Evolutionary conservation across 2,888 invertebrate species (phyloP).

Genomic region (Limenitis camilla): DNA sequence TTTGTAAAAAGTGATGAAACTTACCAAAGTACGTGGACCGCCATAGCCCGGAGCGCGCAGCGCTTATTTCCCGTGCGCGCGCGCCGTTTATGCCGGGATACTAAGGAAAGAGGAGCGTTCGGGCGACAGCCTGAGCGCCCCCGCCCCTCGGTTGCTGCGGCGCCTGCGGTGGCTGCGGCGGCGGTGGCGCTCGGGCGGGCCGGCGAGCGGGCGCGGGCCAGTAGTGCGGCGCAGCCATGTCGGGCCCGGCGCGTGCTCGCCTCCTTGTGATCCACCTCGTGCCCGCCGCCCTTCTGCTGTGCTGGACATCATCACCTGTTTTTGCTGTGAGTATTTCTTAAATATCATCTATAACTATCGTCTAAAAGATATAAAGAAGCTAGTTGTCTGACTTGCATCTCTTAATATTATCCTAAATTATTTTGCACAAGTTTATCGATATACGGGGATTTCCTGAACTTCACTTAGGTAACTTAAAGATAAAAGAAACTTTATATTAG

Average conservation of each 20-base stretch:
- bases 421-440: too few species aligned
- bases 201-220: slow-evolving; percentile 55
- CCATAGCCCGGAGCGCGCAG: slow-evolving; percentile 70
- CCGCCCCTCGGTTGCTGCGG: slow-evolving; percentile 43
- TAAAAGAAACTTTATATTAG: too few species aligned
- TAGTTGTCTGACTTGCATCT: too few species aligned
- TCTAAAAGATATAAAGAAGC: slow-evolving; percentile 44
- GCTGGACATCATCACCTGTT: slow-evolving; percentile 41
- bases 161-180: too few species aligned
- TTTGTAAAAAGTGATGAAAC: slow-evolving; percentile 17
- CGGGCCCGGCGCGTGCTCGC: slow-evolving; percentile 71
- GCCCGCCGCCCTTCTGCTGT: slow-evolving; percentile 50
- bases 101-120: slow-evolving; percentile 64
- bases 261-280: slow-evolving; percentile 51
- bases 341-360: too few species aligned
- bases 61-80: slow-evolving; percentile 71
- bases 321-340: slow-evolving; percentile 53
- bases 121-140: slow-evolving; percentile 51
- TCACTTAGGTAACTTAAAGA: too few species aligned
- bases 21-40: slow-evolving; percentile 69
- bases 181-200: slow-evolving; percentile 37
- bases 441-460: too few species aligned
- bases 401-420: too few species aligned
- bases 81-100: slow-evolving; percentile 71
- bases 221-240: slow-evolving; percentile 71